Evolutionary conservation across 2,113 vertebrate species (phyloP).

Genomic region (Panthera leo): DNA sequence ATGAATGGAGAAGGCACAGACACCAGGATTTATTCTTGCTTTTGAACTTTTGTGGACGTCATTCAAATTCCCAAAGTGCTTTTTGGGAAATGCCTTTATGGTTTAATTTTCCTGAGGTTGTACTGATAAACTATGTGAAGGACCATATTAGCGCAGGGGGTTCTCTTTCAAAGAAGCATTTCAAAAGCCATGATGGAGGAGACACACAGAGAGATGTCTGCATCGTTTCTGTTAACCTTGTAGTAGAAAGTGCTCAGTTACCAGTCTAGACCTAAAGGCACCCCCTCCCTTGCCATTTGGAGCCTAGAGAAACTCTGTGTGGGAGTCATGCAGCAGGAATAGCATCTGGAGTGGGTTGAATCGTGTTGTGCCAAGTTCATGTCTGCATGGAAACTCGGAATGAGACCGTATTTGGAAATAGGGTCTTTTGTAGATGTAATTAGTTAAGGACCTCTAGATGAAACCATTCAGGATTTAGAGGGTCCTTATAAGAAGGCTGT

Average conservation of each 20-base stretch:
- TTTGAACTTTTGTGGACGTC: conserved; percentile 44
- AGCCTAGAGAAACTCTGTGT: not conserved
- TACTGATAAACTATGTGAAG: conserved; percentile 40
- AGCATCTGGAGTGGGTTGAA: not conserved
- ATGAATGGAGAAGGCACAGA: not conserved
- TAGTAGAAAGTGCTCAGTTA: not conserved
- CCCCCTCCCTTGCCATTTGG: not conserved
- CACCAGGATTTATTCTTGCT: conserved; percentile 6
- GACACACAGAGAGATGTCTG: not conserved
- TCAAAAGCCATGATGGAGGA: conserved; percentile 14
- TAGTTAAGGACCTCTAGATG: not conserved
- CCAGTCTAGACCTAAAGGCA: not conserved
- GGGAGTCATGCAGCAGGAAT: not conserved
- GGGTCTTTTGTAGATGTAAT: not conserved
- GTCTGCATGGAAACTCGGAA: not conserved
- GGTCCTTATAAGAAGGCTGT: not conserved
- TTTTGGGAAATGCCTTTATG: conserved; percentile 31
- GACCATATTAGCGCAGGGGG: not conserved
- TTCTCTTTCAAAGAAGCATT: conserved; percentile 49
- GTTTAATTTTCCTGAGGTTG: conserved; percentile 56
- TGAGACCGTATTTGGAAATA: not conserved
- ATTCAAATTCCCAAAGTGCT: conserved; percentile 3
- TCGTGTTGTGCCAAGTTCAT: not conserved
- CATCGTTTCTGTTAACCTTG: not conserved
- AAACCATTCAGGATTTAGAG: not conserved